Conservation (phyloP, 2,888 invertebrate species). For the Ferdinandea cuprea region DNA sequence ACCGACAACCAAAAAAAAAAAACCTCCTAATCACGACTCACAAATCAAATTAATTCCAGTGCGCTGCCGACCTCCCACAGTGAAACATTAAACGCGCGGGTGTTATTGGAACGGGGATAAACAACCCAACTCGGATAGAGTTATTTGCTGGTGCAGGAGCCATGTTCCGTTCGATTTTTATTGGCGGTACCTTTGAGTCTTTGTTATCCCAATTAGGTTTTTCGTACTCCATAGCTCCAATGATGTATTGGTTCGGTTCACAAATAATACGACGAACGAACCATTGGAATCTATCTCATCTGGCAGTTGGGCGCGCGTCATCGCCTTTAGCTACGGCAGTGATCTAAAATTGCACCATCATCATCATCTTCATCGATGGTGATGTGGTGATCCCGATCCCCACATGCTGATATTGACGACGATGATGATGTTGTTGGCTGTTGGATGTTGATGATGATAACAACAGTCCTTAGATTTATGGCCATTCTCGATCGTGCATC, state of each 20-base stretch:
- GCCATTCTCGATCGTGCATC: slow-evolving; percentile 70
- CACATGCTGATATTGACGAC: slow-evolving; percentile 8
- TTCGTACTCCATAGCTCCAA: slow-evolving; percentile 60
- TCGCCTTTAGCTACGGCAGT: slow-evolving; percentile 67
- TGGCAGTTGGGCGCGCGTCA: slow-evolving; percentile 73
- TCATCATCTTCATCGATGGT: slow-evolving; percentile 31
- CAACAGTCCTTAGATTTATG: slow-evolving; percentile 72
- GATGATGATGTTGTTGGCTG: slow-evolving; percentile 46
- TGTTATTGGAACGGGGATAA: slow-evolving; percentile 38
- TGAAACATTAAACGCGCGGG: slow-evolving; percentile 62
- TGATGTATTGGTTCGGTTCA: slow-evolving; percentile 56
- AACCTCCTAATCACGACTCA: slow-evolving; percentile 54
- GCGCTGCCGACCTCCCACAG: slow-evolving; percentile 64
- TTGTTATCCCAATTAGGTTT: slow-evolving; percentile 78
- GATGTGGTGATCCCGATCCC: slow-evolving; percentile 30
- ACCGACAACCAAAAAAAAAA: slow-evolving; percentile 5
- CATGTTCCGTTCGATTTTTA: slow-evolving; percentile 76
- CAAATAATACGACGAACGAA: slow-evolving; percentile 27
- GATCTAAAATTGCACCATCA: slow-evolving; percentile 70
- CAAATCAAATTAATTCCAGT: slow-evolving; percentile 63
- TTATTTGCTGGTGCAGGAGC: slow-evolving; percentile 77
- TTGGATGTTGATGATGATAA: slow-evolving; percentile 71
- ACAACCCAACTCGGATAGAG: slow-evolving; percentile 76
- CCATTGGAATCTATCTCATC: slow-evolving; percentile 45
- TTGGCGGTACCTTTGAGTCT: slow-evolving; percentile 77